Base-by-base conservation (phyloP, 2,797 vertebrate genomes). In the Trachops cirrhosus region DNA sequence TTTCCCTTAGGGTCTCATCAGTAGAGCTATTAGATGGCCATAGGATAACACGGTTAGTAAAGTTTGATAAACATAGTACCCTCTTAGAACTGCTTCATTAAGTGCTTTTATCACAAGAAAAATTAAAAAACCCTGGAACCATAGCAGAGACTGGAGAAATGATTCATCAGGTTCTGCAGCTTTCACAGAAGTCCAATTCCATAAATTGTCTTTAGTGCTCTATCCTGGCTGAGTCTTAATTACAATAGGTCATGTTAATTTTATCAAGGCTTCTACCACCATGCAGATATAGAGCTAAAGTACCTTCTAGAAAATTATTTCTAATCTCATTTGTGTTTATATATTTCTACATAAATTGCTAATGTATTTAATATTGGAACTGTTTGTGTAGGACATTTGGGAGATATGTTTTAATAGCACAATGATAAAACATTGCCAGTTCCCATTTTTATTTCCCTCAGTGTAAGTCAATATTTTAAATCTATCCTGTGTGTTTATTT, bases 21-120 rank as follows among this genome's bases (percentile, higher is more conserved):
- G 37, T 59, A 73, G 39, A 86, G 68, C 34, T 83, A 78, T 92
- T 79, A 91, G 44, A 91, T 91, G 54, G 77, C 73, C 48, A 94
- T 91, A 96, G 86, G 86, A 96, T 96, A 96, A 87, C 34, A 86
- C 34, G 96, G 95, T 96, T 96, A 95, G 57, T 54, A 94, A 93
- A 93, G 73, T 97, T 89, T 96, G 95, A 95, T 96, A 97, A 97
- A 94, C 70, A 80, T 71, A 48, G 52, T 97, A 95, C 80, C 52
- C 75, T 57, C 64, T 89, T n/a, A 59, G 91, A 97, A 93, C 67
- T 93, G 74, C 93, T 91, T 96, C 62, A 93, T 93, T 88, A 92
- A 83, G 87, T 95, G 86, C 50, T 94, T 97, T 97, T 86, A 95
- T 96, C 86, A 94, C 48, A 86, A 84, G 79, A 91, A 94, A 96